Percentiles rank a stretch among this genome's conserved stretches.
These are phyloP conservation scores for Azorinus chamasolen DNA, from an alignment of 2,888 invertebrate genomes.

Conservation along the genomic window DNA sequence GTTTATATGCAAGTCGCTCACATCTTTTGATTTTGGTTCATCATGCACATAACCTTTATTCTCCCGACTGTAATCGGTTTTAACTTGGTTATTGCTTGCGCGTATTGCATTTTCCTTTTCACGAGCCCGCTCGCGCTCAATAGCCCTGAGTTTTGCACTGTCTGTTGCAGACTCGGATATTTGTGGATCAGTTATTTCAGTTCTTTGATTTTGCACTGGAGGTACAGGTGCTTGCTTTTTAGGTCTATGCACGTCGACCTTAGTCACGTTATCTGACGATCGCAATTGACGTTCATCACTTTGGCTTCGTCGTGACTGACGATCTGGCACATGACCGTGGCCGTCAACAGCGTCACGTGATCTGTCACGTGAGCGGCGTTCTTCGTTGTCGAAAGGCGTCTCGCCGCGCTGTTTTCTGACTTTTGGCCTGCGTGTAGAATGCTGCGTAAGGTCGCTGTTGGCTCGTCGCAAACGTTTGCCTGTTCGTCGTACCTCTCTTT, in stretches of 20 bases:
- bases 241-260: constrained; percentile 48
- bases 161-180: constrained; percentile 66
- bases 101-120: constrained; percentile 35
- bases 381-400: constrained; percentile 53
- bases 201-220: constrained; percentile 31
- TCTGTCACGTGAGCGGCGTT: constrained; percentile 19
- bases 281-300: constrained; percentile 44
- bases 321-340: background rate
- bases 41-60: constrained; percentile 49
- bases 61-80: constrained; percentile 21
- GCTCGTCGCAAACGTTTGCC: constrained; percentile 63
- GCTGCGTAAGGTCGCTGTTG: constrained; percentile 65
- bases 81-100: constrained; percentile 11
- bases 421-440: constrained; percentile 60
- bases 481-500: constrained; percentile 56
- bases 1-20: constrained; percentile 38
- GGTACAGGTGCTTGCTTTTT: constrained; percentile 51
- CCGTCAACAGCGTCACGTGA: constrained; percentile 8
- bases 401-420: constrained; percentile 60
- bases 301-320: constrained; percentile 29
- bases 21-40: constrained; percentile 17
- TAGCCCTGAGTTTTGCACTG: constrained; percentile 73
- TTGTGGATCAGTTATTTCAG: constrained; percentile 41
- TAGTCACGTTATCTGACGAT: constrained; percentile 20
- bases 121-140: constrained; percentile 59